Evolutionary conservation across 2,113 vertebrate species (phyloP).

Genomic region (Furnarius figulus): DNA sequence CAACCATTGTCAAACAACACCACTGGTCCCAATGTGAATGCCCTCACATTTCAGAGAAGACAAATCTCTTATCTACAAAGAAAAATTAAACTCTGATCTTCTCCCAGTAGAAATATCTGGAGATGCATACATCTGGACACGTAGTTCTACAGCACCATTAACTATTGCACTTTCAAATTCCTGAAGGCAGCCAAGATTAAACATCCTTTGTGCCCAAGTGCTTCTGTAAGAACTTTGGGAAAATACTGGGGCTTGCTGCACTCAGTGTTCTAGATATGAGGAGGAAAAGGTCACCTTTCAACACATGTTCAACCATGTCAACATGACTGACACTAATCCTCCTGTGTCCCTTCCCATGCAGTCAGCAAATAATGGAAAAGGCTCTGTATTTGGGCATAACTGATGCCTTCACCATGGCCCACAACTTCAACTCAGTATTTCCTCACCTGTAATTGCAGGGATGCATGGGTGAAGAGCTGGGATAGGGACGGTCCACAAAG

Average conservation of each 20-base stretch:
- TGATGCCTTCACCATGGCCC: slow-evolving; percentile 32
- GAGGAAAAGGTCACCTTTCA: background rate
- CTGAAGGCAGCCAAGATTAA: background rate
- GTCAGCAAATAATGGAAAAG: background rate
- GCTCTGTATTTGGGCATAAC: slow-evolving; percentile 18
- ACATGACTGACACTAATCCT: background rate
- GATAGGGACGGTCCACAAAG: slow-evolving; percentile 93
- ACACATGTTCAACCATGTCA: background rate
- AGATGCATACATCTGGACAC: background rate
- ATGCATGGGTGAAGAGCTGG: slow-evolving; percentile 90
- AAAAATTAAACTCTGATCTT: background rate
- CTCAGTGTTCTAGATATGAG: background rate
- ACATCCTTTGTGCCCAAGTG: background rate
- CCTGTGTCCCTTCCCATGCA: background rate
- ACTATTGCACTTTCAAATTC: background rate
- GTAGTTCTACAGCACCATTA: background rate
- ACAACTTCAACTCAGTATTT: slow-evolving; percentile 19
- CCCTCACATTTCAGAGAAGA: background rate
- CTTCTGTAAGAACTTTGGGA: background rate
- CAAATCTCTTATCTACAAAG: background rate
- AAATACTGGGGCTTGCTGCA: background rate
- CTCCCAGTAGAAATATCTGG: background rate
- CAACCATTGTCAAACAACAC: background rate
- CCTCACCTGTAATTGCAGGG: slow-evolving; percentile 98
- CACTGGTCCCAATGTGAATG: background rate